These are phyloP conservation scores for Raphicerus campestris DNA, from an alignment of 2,113 vertebrate genomes.

Conservation along the genomic window DNA sequence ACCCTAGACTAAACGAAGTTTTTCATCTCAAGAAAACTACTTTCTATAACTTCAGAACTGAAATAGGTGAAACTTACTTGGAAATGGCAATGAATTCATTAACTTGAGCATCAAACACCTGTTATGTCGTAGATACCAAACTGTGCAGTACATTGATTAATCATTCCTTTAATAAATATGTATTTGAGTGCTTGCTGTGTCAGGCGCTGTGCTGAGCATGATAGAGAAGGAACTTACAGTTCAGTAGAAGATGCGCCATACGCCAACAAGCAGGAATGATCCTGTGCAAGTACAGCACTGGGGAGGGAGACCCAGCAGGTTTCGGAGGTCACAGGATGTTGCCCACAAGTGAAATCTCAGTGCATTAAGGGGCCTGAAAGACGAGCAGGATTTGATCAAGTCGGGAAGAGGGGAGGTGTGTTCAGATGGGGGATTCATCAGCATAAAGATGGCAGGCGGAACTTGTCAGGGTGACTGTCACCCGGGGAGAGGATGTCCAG, in stretches of 20 bases:
- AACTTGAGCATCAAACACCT: neutral
- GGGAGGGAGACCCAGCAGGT: neutral
- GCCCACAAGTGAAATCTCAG: neutral
- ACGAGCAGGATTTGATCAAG: neutral
- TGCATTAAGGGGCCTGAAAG: neutral
- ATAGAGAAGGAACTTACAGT: neutral
- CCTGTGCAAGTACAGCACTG: fast-evolving
- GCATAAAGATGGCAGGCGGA: neutral
- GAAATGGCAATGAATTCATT: neutral
- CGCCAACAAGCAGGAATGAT: neutral
- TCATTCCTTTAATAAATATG: neutral
- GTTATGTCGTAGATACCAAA: neutral
- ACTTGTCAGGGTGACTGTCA: neutral
- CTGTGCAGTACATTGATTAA: neutral
- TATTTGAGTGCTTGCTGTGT: neutral
- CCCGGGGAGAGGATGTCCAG: no score
- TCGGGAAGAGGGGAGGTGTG: neutral
- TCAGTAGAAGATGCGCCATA: neutral
- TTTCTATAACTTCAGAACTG: neutral
- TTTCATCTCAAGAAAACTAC: neutral
- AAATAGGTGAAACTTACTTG: neutral
- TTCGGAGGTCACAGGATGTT: no score
- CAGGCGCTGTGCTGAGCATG: neutral
- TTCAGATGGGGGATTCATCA: neutral
- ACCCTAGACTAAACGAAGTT: neutral